These are phyloP conservation scores for Riptortus pedestris DNA, from an alignment of 1,140 invertebrate genomes.

Conservation along the genomic window DNA sequence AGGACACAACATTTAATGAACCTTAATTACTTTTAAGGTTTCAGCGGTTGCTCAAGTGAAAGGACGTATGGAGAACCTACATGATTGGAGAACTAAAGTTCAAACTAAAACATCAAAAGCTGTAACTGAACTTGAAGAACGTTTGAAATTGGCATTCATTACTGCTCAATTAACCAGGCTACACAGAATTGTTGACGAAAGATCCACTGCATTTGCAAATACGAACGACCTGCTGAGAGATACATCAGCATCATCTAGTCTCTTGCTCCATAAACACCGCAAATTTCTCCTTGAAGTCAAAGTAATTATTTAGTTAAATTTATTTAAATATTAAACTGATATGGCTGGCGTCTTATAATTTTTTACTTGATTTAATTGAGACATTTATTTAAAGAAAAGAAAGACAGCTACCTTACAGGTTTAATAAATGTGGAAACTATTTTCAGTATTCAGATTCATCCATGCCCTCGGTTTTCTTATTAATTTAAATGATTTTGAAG, in stretches of 20 bases:
- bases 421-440: no score
- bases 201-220: slow-evolving; percentile 39
- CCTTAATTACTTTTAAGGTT: no score
- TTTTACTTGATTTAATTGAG: no score
- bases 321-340: no score
- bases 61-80: slow-evolving; percentile 62
- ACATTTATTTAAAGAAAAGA: no score
- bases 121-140: slow-evolving; percentile 39
- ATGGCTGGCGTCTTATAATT: no score
- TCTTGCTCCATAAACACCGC: slow-evolving; percentile 55
- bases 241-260: slow-evolving; percentile 56
- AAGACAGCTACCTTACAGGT: no score
- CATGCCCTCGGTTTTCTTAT: no score
- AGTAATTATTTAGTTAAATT: no score
- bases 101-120: slow-evolving; percentile 55
- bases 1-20: no score
- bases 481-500: no score
- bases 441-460: no score
- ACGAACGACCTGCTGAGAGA: slow-evolving; percentile 48
- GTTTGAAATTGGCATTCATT: slow-evolving; percentile 59
- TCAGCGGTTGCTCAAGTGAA: slow-evolving; percentile 58
- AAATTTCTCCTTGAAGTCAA: slow-evolving; percentile 62
- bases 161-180: slow-evolving; percentile 61
- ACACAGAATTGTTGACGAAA: slow-evolving; percentile 45
- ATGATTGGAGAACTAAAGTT: slow-evolving; percentile 60